Base-by-base conservation (phyloP, 2,113 vertebrate genomes). In the Numida meleagris region DNA sequence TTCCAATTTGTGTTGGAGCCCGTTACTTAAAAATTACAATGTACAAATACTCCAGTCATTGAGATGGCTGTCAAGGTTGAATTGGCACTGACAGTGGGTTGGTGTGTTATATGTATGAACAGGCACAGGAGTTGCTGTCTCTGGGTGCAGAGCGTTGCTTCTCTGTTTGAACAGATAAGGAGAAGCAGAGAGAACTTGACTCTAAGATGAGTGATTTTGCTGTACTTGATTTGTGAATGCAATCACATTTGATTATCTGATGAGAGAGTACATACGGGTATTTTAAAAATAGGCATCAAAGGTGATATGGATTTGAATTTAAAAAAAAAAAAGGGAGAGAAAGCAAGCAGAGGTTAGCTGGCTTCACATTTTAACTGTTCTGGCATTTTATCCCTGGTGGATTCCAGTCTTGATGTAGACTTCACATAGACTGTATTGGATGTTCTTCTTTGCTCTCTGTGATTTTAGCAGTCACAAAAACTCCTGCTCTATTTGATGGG, bases 1-100 rank as follows among this genome's bases (percentile, higher is more conserved):
- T 83, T 96, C 77, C 95, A 95, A 82, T 93, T 94, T 92, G 73
- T 96, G 80, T 67, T 93, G 93, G 85, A 94, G 82, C 73, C 93
- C 82, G 82, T 96, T 96, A 97, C 94, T 96, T 97, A 93, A 92
- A 97, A 96, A 96, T 96, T 91, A 95, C 95, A 89, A 95, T 45
- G 91, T 83, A 73, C 85, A 66, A 95, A 43, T 93, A 95, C 92
- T 97, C 83, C 38, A 86, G 95, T 91, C 67, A 59, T 42, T 76
- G 90, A 95, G 94, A 70, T 81, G 77, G 86, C 94, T 94, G 91
- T 97, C 89, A 97, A 38, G 91, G 93, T 94, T 94, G 96, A 83
- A 80, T 92, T 71, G 93, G 93, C 77, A 57, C 84, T 90, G 87
- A 88, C 84, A 76, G 93, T 25, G 88, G 88, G 88, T 75, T 95